Conservation (phyloP, 2,888 invertebrate genomes). For the Chymomyza procnemis region DNA sequence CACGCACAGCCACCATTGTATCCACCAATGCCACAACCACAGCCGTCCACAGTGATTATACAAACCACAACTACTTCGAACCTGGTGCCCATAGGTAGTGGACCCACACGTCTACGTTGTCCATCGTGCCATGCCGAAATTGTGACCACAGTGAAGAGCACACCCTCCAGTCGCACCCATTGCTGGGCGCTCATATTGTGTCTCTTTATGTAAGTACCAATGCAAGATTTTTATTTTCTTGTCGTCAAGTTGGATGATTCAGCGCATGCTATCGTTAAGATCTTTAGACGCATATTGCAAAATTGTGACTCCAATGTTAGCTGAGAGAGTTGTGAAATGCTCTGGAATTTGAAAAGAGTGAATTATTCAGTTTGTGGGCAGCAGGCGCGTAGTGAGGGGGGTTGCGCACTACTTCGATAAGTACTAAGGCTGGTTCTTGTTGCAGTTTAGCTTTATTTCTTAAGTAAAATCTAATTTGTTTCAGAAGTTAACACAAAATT, state of each 20-base stretch:
- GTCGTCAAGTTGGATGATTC: not conserved
- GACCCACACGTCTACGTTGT: slow-evolving; percentile 75
- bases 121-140: slow-evolving; percentile 80
- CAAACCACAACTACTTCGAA: slow-evolving; percentile 65
- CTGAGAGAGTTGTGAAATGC: not conserved
- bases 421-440: no score
- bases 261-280: no score
- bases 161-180: slow-evolving; percentile 73
- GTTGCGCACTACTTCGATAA: no score
- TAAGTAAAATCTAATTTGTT: no score
- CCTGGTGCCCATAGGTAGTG: slow-evolving; percentile 57
- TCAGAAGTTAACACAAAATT: no score
- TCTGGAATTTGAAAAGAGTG: not conserved
- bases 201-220: slow-evolving; percentile 70
- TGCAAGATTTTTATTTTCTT: no score
- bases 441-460: no score
- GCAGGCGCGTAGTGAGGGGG: no score
- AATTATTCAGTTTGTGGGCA: not conserved
- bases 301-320: not conserved
- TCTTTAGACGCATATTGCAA: not conserved
- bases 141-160: slow-evolving; percentile 77
- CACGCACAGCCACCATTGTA: slow-evolving; percentile 62
- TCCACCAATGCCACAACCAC: slow-evolving; percentile 49
- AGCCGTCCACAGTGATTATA: slow-evolving; percentile 66
- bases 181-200: slow-evolving; percentile 74